Evolutionary conservation across 2,113 vertebrate species (phyloP), one percentile per base, ranked within the genome.

Genomic region (Hyla sarda): DNA sequence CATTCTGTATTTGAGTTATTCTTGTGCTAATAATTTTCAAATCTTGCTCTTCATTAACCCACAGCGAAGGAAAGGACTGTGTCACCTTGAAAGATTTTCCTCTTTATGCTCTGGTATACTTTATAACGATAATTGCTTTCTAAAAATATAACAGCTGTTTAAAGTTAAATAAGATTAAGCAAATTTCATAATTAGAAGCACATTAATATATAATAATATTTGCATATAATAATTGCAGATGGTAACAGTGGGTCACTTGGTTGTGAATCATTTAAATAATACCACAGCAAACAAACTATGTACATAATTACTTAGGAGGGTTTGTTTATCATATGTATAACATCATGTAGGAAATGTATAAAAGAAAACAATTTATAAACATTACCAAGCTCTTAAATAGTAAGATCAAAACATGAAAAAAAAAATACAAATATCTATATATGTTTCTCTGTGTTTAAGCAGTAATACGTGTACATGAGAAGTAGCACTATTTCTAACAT

Each of bases 81-180:
- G 50, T 78, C 50, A 78, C 52, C 76, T 78, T 56, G 50, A 78
- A 78, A 56, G 30, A 78, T 56, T 56, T 77, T 52, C 47, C 45
- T 32, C 25, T 77, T 78, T 78, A 56, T 58, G 32, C 50, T 34
- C 17, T 12, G 76, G 28, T 62, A 62, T 62, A 28, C 58, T 62
- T 11, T 62, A 62, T 58, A 78, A 78, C 10, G 50, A 78, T 78
- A 78, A 78, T 58, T 78, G 10, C 75, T 78, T 78, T 78, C 50
- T 52, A 78, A 78, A 78, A 78, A 78, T 78, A 78, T 54, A 56
- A 17, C 30, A 77, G 21, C 28, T 77, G 48, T 54, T 21, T 3
- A 56, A 54, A 54, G 17, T 50, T 76, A 76, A 30, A 76, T 76
- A 76, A 17, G 45, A 76, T 77, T 77, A 32, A 32, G 72, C 19